Percentiles rank a stretch among this genome's conserved stretches.
These are phyloP conservation scores for Pristionchus mayeri DNA, from an alignment of 2,888 invertebrate genomes.

Conservation along the genomic window DNA sequence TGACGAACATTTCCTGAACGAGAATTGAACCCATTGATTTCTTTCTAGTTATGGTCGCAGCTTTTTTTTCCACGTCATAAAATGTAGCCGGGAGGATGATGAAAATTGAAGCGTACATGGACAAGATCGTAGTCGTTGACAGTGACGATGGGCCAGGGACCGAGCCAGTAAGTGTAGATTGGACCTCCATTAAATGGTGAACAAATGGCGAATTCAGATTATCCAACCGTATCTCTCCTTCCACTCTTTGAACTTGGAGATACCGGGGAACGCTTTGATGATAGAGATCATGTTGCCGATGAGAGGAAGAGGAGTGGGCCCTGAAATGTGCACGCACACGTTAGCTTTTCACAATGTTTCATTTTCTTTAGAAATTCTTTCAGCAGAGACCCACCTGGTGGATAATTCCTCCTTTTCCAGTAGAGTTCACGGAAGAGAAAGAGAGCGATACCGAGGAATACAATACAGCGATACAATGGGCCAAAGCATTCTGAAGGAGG, in stretches of 20 bases:
- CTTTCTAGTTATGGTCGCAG: no score
- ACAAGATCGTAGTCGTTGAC: background rate
- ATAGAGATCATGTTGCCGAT: background rate
- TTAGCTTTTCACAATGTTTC: background rate
- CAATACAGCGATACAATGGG: background rate
- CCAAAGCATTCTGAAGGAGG: no score
- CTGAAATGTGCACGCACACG: no score
- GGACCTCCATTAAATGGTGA: background rate
- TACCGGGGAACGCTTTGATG: background rate
- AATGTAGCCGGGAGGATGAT: no score
- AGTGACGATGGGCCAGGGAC: slow-evolving; percentile 2
- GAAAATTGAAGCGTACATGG: background rate
- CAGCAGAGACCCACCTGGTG: background rate
- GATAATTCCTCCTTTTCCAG: slow-evolving; percentile 28
- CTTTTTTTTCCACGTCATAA: no score
- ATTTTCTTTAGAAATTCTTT: no score
- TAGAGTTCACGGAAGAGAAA: background rate
- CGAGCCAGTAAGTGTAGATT: slow-evolving; percentile 43
- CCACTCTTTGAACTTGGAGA: background rate
- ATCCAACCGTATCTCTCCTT: background rate
- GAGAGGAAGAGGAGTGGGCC: slow-evolving; percentile 11
- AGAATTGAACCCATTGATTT: background rate
- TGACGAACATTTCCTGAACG: slow-evolving; percentile 39
- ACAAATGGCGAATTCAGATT: background rate
- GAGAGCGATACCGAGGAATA: background rate